Conservation (phyloP, 2,113 vertebrate genomes). For the Takifugu flavidus region DNA sequence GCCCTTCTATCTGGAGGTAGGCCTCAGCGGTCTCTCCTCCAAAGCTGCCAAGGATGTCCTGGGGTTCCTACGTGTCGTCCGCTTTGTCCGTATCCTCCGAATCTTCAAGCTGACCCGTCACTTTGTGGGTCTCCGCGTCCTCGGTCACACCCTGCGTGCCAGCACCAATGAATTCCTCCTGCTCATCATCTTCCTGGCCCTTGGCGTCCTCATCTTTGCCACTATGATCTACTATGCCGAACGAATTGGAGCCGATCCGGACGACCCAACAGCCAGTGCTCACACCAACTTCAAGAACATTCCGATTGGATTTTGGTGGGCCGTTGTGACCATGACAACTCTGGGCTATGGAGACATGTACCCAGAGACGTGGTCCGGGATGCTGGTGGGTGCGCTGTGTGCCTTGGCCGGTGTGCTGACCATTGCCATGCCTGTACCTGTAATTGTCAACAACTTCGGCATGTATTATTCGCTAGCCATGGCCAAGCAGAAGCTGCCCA, state of each 20-base stretch:
- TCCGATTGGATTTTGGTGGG: constrained; percentile 98
- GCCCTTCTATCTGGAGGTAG: constrained; percentile 93
- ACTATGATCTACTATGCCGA: constrained; percentile 98
- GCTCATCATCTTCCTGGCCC: constrained; percentile 92
- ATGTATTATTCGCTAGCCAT: constrained; percentile 98
- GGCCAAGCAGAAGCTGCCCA: constrained; percentile 97
- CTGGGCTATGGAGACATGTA: constrained; percentile 97
- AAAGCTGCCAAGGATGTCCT: constrained; percentile 95
- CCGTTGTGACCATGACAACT: constrained; percentile 95
- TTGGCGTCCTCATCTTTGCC: constrained; percentile 94
- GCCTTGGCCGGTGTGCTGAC: constrained; percentile 93
- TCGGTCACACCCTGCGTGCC: constrained; percentile 90
- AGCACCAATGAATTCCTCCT: constrained; percentile 97
- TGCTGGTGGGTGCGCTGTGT: constrained; percentile 92
- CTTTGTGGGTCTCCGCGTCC: constrained; percentile 88
- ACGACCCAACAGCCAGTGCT: constrained; percentile 84
- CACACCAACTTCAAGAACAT: constrained; percentile 96
- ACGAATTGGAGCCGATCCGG: constrained; percentile 85
- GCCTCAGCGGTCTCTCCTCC: constrained; percentile 85
- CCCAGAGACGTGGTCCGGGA: constrained; percentile 94
- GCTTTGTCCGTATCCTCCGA: constrained; percentile 90
- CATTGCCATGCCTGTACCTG: constrained; percentile 97
- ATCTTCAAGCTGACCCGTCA: constrained; percentile 96
- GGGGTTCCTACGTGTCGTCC: constrained; percentile 89
- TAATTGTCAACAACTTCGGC: constrained; percentile 97